These are phyloP conservation scores for Aptenodytes forsteri DNA, from an alignment of 2,113 vertebrate genomes.

Conservation along the genomic window DNA sequence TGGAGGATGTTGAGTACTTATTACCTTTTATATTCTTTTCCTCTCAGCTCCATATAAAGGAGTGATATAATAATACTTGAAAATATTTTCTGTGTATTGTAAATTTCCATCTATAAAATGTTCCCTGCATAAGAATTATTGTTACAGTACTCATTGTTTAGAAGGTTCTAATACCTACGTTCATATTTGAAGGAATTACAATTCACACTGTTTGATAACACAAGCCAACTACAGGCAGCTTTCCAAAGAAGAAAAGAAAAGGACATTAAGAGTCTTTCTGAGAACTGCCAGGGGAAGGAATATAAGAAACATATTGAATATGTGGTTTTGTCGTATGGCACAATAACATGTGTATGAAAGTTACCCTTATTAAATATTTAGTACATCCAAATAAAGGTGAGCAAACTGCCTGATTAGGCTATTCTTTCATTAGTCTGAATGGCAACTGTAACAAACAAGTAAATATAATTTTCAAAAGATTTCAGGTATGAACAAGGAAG, in stretches of 20 bases:
- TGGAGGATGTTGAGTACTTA: not conserved
- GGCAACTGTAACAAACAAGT: not conserved
- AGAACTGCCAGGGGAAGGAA: not conserved
- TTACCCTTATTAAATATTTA: not conserved
- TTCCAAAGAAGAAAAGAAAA: slow-evolving; percentile 20
- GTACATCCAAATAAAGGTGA: not conserved
- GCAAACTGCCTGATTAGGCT: not conserved
- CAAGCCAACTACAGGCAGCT: not conserved
- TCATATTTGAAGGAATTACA: not conserved
- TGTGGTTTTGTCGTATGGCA: not conserved
- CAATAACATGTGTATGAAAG: not conserved
- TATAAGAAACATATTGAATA: not conserved
- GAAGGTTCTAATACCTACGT: not conserved
- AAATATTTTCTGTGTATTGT: not conserved
- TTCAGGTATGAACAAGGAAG: not conserved
- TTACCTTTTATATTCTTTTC: not conserved
- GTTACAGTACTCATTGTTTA: not conserved
- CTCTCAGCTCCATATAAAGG: not conserved
- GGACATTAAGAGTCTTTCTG: not conserved
- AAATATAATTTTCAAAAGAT: not conserved
- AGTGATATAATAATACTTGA: not conserved
- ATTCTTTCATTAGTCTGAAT: not conserved
- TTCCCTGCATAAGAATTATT: not conserved
- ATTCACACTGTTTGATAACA: not conserved
- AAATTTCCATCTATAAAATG: not conserved